These are phyloP conservation scores for Dicycla oo DNA, from an alignment of 2,888 invertebrate species.

Conservation along the genomic window DNA sequence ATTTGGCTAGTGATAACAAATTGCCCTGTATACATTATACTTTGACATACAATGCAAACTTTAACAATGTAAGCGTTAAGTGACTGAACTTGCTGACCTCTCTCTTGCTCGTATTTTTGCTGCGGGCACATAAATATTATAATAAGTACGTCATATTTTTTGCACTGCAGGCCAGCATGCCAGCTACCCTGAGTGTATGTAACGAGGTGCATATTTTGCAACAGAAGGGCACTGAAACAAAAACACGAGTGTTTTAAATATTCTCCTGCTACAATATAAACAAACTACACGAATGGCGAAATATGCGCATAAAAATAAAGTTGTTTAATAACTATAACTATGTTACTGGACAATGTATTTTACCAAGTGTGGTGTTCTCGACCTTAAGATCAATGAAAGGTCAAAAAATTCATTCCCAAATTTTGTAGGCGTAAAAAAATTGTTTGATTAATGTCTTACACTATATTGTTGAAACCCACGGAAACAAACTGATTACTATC, in stretches of 20 bases:
- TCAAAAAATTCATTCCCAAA: neutral
- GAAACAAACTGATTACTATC: slow-evolving; percentile 2
- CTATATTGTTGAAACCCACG: neutral
- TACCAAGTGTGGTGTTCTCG: neutral
- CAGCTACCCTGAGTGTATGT: slow-evolving; percentile 1
- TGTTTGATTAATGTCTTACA: slow-evolving; percentile 14
- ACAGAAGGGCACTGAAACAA: slow-evolving; percentile 10
- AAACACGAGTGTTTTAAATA: slow-evolving; percentile 26
- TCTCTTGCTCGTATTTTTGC: slow-evolving; percentile 10
- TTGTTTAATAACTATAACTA: neutral
- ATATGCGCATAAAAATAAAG: slow-evolving; percentile 26
- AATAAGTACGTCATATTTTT: slow-evolving; percentile 38
- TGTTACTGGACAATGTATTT: neutral
- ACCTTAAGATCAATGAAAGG: slow-evolving; percentile 10
- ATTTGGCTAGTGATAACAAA: no score
- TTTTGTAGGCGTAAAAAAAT: neutral
- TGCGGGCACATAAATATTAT: slow-evolving; percentile 33
- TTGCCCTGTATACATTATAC: no score
- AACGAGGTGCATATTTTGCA: slow-evolving; percentile 10
- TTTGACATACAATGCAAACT: slow-evolving; percentile 3
- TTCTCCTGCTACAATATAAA: slow-evolving; percentile 8
- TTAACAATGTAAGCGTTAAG: neutral
- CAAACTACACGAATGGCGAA: slow-evolving; percentile 19
- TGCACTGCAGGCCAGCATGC: slow-evolving; percentile 23
- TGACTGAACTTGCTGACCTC: neutral